Evolutionary conservation across 2,113 vertebrate genomes (phyloP).

Genomic region (Antennarius striatus): DNA sequence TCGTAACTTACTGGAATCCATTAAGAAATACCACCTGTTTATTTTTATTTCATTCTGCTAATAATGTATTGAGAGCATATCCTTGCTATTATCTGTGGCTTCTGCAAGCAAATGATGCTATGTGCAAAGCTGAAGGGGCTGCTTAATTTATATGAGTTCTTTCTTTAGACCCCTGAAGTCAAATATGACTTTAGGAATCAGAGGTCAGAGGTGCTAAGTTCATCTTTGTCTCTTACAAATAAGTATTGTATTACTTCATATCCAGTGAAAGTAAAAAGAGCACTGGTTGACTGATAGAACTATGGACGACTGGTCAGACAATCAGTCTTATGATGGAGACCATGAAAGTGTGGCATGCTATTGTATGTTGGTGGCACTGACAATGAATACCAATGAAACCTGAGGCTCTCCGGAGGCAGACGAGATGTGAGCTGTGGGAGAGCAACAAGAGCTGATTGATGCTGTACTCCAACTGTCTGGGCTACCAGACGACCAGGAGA

Average conservation of each 20-base stretch:
- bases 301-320: conserved; percentile 8
- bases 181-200: too few relatives aligned
- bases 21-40: too few relatives aligned
- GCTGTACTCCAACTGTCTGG: conserved; percentile 4
- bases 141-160: conserved; percentile 1
- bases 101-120: too few relatives aligned
- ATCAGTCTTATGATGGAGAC: conserved; percentile 12
- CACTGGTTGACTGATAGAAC: conserved; percentile 14
- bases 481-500: conserved; percentile 24
- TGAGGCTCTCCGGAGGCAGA: conserved; percentile 41
- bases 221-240: conserved; percentile 10
- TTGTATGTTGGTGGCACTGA: conserved; percentile 43
- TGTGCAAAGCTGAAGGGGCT: not conserved
- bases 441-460: conserved; percentile 64
- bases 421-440: conserved; percentile 48
- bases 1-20: too few relatives aligned
- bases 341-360: conserved; percentile 28
- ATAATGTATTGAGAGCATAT: too few relatives aligned
- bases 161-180: conserved; percentile 5
- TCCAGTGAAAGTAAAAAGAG: conserved; percentile 3
- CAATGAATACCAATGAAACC: conserved; percentile 64
- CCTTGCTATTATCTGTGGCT: too few relatives aligned
- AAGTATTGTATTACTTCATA: conserved; percentile 17
- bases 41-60: too few relatives aligned
- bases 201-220: not conserved